These are phyloP conservation scores for Phyllopteryx taeniolatus DNA, from an alignment of 2,113 vertebrate genomes.

Conservation along the genomic window DNA sequence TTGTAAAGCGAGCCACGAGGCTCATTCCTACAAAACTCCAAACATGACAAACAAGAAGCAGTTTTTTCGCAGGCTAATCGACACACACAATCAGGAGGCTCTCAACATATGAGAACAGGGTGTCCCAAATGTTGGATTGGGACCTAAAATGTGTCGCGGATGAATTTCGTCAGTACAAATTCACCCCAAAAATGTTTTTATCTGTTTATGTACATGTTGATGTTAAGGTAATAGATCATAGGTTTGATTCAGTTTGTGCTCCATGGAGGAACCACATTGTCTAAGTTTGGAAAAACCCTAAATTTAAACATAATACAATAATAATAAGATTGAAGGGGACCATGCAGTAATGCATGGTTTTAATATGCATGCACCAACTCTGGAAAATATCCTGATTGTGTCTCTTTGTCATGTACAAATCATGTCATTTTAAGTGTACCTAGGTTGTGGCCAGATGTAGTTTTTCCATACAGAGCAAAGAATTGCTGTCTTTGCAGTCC, in stretches of 20 bases:
- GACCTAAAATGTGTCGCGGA: too few species aligned
- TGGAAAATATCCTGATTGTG: neutral
- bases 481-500: slow-evolving; percentile 48
- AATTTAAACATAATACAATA: neutral
- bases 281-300: too few species aligned
- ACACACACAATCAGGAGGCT: neutral
- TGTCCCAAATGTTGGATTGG: neutral
- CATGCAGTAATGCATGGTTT: neutral
- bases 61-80: neutral
- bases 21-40: neutral
- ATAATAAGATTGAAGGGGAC: neutral
- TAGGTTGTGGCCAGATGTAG: slow-evolving; percentile 35
- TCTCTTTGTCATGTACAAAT: slow-evolving; percentile 21
- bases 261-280: neutral
- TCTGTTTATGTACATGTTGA: neutral
- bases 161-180: neutral
- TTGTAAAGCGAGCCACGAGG: neutral
- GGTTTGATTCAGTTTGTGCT: neutral
- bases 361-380: neutral
- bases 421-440: slow-evolving; percentile 20
- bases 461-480: slow-evolving; percentile 44
- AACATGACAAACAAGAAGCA: neutral
- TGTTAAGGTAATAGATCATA: neutral
- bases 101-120: neutral
- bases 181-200: too few species aligned